phyloP scores from a whole-genome alignment of 2,888 invertebrate species.

The Mythimna albipuncta region DNA sequence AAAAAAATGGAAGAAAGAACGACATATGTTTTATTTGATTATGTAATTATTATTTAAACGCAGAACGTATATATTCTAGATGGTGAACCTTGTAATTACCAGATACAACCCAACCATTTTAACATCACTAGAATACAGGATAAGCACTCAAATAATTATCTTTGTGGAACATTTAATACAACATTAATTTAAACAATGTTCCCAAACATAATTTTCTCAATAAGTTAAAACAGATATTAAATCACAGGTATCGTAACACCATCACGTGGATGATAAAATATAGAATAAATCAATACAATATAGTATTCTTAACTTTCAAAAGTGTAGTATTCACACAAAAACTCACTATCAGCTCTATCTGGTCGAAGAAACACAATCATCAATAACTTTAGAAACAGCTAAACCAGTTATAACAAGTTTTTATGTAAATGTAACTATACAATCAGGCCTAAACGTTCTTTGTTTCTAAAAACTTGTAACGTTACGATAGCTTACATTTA shows the following conservation, averaged over 20 bases:
- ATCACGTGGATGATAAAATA: too few relatives aligned
- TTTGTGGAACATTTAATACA: background rate
- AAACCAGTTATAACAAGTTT: constrained; percentile 42
- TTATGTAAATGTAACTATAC: constrained; percentile 49
- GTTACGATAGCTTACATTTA: constrained; percentile 18
- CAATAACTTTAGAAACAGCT: constrained; percentile 34
- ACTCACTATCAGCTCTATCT: constrained; percentile 26
- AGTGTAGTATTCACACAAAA: background rate
- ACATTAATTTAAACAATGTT: background rate
- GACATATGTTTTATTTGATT: background rate
- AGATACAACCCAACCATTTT: background rate
- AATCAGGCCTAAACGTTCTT: constrained; percentile 48
- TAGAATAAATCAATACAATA: constrained; percentile 17
- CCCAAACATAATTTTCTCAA: background rate
- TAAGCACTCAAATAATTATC: background rate
- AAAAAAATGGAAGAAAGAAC: background rate
- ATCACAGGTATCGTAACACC: background rate
- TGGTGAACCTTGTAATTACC: background rate
- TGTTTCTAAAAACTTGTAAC: constrained; percentile 35
- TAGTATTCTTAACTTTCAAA: background rate
- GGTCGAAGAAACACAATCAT: constrained; percentile 24
- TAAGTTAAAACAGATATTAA: background rate
- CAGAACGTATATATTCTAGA: too few relatives aligned
- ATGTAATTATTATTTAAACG: background rate
- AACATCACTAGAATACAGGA: background rate